phyloP scores from a whole-genome alignment of 2,113 vertebrate genomes.

The Cacatua alba region DNA sequence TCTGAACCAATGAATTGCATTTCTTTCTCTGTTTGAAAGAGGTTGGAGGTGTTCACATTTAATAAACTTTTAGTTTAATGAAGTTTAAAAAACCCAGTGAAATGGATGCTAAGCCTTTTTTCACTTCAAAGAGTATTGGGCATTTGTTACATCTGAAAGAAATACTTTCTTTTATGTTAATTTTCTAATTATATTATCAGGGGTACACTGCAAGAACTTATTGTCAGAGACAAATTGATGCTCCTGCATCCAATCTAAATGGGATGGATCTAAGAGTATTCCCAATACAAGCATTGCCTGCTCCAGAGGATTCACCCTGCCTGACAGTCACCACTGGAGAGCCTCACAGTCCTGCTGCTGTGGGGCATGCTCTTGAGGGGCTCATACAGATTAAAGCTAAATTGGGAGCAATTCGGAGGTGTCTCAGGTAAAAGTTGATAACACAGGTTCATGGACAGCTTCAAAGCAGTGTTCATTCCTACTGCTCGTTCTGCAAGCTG shows the following conservation, averaged over 20 bases:
- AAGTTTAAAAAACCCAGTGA: slow-evolving; percentile 3
- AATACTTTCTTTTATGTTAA: slow-evolving; percentile 51
- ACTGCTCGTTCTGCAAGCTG: neutral
- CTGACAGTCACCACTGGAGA: neutral
- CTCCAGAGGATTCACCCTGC: neutral
- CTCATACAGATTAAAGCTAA: neutral
- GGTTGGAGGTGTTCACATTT: neutral
- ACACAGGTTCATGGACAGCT: neutral
- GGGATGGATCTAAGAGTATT: neutral
- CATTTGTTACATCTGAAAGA: slow-evolving; percentile 46
- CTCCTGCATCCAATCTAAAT: neutral
- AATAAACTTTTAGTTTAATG: slow-evolving; percentile 57
- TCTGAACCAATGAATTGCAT: neutral
- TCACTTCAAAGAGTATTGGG: slow-evolving; percentile 47
- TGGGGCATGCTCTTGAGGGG: neutral
- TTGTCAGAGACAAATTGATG: neutral
- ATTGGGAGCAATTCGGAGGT: neutral
- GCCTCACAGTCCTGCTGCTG: neutral
- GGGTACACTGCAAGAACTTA: neutral
- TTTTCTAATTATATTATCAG: slow-evolving; percentile 50
- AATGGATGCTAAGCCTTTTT: slow-evolving; percentile 22
- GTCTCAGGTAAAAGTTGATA: neutral
- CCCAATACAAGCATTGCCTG: neutral
- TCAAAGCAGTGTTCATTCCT: neutral
- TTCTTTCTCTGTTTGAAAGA: neutral